A percentile compares a stretch with the other conserved stretches of the same genome.
Evolutionary conservation across 2,797 vertebrate species (phyloP).

Genomic region (Enteromius anoplus): DNA sequence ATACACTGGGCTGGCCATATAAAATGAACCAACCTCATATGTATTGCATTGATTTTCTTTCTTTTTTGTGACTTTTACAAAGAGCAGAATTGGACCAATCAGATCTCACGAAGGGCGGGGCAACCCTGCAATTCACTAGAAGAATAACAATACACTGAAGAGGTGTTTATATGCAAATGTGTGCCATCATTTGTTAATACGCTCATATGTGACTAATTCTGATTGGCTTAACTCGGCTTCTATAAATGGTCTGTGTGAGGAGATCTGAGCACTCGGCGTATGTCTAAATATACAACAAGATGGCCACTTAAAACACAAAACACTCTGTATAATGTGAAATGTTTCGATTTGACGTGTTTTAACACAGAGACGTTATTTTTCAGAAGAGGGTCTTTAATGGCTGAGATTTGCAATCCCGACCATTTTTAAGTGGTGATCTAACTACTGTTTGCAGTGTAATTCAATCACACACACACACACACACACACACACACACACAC

Average conservation of each 20-base stretch:
- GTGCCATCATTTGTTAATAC: background rate
- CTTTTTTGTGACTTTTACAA: background rate
- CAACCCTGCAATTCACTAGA: background rate
- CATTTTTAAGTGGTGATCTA: constrained; percentile 37
- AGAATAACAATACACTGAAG: background rate
- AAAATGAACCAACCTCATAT: background rate
- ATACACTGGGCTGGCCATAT: background rate
- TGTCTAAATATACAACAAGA: constrained; percentile 17
- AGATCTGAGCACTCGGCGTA: constrained; percentile 4
- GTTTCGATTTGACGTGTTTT: background rate
- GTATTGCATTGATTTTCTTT: too few species aligned
- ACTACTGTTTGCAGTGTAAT: constrained; percentile 37
- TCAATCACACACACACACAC: constrained; percentile 6
- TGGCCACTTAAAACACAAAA: constrained; percentile 21
- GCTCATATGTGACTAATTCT: background rate
- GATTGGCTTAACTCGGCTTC: background rate
- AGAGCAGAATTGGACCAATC: background rate
- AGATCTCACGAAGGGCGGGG: background rate
- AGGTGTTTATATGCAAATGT: background rate
- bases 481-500: constrained; percentile 1
- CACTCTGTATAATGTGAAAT: background rate
- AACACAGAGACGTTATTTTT: background rate
- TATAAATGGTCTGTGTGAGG: constrained; percentile 14
- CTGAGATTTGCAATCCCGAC: constrained; percentile 7
- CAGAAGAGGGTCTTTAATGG: constrained; percentile 13